Evolutionary conservation across 92 coral and sea anemone genomes (phyloP).

Genomic region (Blastomussa wellsi): DNA sequence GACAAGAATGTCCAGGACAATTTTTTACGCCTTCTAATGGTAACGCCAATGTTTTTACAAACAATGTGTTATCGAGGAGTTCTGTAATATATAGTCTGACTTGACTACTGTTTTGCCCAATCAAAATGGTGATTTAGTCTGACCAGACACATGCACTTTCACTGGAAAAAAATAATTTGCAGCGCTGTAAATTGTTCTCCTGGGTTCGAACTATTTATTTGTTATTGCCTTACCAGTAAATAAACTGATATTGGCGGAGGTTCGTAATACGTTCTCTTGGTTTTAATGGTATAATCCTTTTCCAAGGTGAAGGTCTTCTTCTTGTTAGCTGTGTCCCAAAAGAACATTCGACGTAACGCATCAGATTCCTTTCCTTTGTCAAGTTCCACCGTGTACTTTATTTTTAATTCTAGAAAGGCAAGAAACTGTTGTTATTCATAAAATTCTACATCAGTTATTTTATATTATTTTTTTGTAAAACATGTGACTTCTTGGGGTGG

Average conservation of each 20-base stretch:
- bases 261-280: background rate
- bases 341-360: slow-evolving; percentile 71
- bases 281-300: slow-evolving; percentile 41
- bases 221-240: slow-evolving; percentile 29
- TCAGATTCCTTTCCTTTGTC: slow-evolving; percentile 54
- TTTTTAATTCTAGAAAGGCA: slow-evolving; percentile 48
- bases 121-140: too few relatives aligned
- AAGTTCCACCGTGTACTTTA: slow-evolving; percentile 65
- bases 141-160: too few relatives aligned
- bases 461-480: background rate
- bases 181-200: too few relatives aligned
- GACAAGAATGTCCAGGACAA: too few relatives aligned
- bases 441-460: too few relatives aligned
- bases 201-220: background rate
- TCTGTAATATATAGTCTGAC: too few relatives aligned
- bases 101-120: too few relatives aligned
- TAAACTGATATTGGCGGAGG: slow-evolving; percentile 38
- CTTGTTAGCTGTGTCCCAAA: slow-evolving; percentile 37
- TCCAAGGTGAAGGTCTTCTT: slow-evolving; percentile 23
- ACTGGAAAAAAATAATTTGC: too few relatives aligned
- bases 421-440: background rate
- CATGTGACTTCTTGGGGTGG: background rate
- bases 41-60: too few relatives aligned
- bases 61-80: too few relatives aligned
- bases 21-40: too few relatives aligned